Base-by-base conservation (phyloP, 2,888 invertebrate species). In the Didymodactylos carnosus region DNA sequence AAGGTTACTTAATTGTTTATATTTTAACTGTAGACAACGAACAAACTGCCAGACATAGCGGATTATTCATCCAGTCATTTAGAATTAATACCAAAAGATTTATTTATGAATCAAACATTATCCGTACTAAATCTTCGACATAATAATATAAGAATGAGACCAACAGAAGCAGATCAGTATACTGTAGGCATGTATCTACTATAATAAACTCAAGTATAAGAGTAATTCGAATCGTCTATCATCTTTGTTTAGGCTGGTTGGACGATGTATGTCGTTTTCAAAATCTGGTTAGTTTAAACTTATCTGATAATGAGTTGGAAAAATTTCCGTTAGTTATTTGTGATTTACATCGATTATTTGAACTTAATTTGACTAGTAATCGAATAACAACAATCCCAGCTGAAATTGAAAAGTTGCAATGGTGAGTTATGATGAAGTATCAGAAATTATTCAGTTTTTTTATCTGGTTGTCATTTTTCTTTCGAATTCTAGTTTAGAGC, bases 21-120 rank as follows among this genome's bases (percentile, higher is more conserved):
- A 46, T 51, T 39, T 39, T 75, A 23, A 72, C 71, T 75, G 10
- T 77, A 83, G 83, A 82, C 83, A 8, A 83, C 83, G 46, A 80
- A 82, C 39, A 83, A 82, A 76, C 77, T 83, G 43, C 83, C 83
- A 7, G 81, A 83, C 14, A 80, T 80, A 75, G 83, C 83, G 6
- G 84, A 85, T 77, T 78, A 84, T 43, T 84, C 84, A 6, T 83
- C 83, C 77, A 82, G 82, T 76, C 82, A 84, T 75, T 78, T 85
- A 74, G 84, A 84, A 77, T 81, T 83, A 75, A 78, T 85, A 14
- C 85, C 85, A 7, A 84, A 84, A 75, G 81, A 81, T 53, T 78
- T 84, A 40, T 83, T 85, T 78, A 80, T 82, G 76, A 83, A 83
- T 76, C 80, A 80, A 27, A 80, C 80, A 71, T 80, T 84, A 25